These are phyloP conservation scores for Kryptopterus vitreolus DNA, from an alignment of 2,797 vertebrate genomes.

Conservation along the genomic window DNA sequence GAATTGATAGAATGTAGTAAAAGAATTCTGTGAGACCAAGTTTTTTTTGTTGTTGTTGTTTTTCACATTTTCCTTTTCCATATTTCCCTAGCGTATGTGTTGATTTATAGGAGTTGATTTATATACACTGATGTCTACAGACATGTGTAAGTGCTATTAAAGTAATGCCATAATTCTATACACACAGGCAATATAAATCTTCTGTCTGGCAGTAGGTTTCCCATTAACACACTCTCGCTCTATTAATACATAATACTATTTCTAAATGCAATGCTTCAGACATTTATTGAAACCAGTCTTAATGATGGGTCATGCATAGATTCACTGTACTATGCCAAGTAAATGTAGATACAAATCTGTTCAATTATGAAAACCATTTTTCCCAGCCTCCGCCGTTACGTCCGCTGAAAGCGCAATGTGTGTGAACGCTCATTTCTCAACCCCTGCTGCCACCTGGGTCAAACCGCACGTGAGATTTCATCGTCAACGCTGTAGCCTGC, in stretches of 20 bases:
- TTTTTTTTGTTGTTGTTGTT: neutral
- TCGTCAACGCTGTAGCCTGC: slow-evolving; percentile 28
- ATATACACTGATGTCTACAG: slow-evolving; percentile 8
- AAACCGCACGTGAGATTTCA: slow-evolving; percentile 47
- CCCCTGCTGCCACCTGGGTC: slow-evolving; percentile 21
- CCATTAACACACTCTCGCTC: neutral
- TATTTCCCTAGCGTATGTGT: neutral
- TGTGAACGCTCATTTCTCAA: slow-evolving; percentile 12
- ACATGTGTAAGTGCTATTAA: slow-evolving; percentile 5
- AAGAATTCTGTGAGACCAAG: neutral
- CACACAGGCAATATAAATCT: neutral
- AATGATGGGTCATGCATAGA: neutral
- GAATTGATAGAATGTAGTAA: neutral
- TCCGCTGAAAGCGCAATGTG: slow-evolving; percentile 6
- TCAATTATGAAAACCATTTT: slow-evolving; percentile 6
- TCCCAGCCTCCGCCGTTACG: neutral
- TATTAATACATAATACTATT: neutral
- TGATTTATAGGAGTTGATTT: neutral
- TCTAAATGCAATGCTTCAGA: neutral
- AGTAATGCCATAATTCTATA: neutral
- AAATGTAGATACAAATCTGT: neutral
- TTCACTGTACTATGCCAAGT: neutral
- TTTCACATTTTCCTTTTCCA: neutral
- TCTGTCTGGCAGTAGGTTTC: neutral
- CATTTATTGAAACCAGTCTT: neutral